Percentiles rank a stretch among this genome's conserved stretches.
These are phyloP conservation scores for Aegithalos caudatus DNA, from an alignment of 2,113 vertebrate genomes.

Conservation along the genomic window DNA sequence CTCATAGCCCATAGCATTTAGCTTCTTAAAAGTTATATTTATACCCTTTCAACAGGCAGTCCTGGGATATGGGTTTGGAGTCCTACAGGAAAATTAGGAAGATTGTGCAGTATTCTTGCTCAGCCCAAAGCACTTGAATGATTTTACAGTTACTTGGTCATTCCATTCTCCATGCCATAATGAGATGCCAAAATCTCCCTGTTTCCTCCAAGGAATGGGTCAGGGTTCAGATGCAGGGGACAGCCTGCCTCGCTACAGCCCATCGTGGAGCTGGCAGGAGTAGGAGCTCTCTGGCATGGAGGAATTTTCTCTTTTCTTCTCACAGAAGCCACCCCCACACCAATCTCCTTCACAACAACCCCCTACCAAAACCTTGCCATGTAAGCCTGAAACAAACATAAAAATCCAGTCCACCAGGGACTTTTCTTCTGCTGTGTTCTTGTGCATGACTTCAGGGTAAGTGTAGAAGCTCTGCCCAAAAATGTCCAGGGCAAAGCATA, in stretches of 20 bases:
- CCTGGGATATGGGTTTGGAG: background rate
- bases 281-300: accelerated
- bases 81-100: background rate
- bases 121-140: background rate
- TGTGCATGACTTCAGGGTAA: background rate
- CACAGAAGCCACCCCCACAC: background rate
- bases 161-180: background rate
- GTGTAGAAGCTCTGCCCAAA: background rate
- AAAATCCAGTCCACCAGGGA: background rate
- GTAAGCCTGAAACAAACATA: background rate
- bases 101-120: background rate
- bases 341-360: accelerated
- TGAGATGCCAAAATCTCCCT: background rate
- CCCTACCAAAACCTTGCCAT: background rate
- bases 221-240: background rate
- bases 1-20: accelerated
- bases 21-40: background rate
- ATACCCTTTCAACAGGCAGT: background rate
- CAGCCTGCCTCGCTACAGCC: background rate
- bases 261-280: background rate
- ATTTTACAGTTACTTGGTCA: background rate
- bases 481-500: background rate
- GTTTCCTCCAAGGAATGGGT: background rate
- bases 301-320: background rate
- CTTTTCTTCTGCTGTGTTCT: background rate